Evolutionary conservation across 2,113 vertebrate genomes (phyloP), one percentile per base, ranked within the genome.

Genomic region (Tympanuchus pallidicinctus): DNA sequence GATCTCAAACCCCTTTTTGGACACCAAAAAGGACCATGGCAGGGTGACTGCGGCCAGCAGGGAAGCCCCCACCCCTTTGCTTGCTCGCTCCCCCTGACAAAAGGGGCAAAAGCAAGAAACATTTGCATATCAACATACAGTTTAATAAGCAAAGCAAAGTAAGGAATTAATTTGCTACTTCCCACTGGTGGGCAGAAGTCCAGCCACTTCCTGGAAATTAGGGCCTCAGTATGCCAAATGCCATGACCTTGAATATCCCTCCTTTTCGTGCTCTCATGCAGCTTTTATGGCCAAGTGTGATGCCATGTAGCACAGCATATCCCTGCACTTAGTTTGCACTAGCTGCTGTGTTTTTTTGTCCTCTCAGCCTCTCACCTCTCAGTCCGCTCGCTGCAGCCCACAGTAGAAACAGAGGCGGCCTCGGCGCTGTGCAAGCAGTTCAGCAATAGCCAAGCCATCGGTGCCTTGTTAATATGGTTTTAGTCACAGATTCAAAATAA

Each of bases 211-310:
- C 27, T 11, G 34, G 15, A 20, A 69, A 57, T 54, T 76, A 66
- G 34, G 40, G 64, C 54, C 34, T 73, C 0, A 0, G 50, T 64
- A n/a, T 10, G n/a, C 25, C 9, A 50, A 83, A 57, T 17, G 16
- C 52, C 2, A 0, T 64, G 45, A 65, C 8, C 40, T 52, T 47
- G 52, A 79, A 42, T 3, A 5, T 63, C 16, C 7, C 3, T 16
- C 20, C 9, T 25, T 83, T 8, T 73, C 8, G 2, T 73, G 60
- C 40, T 67, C 66, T 54, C 14, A 27, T 38, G 10, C 4, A n/a
- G 20, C 16, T 48, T 59, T 77, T 70, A 32, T 18, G 4, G 30
- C 30, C 7, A 17, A 57, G 56, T 10, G 8, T 32, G 56, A 57
- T 11, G 56, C 60, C 27, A 5, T 5, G 6, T 0, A 0, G 10